Percentiles rank a stretch among this genome's conserved stretches.
Evolutionary conservation across 2,888 invertebrate species (phyloP).

Genomic region (Noctuana brunneofusca): DNA sequence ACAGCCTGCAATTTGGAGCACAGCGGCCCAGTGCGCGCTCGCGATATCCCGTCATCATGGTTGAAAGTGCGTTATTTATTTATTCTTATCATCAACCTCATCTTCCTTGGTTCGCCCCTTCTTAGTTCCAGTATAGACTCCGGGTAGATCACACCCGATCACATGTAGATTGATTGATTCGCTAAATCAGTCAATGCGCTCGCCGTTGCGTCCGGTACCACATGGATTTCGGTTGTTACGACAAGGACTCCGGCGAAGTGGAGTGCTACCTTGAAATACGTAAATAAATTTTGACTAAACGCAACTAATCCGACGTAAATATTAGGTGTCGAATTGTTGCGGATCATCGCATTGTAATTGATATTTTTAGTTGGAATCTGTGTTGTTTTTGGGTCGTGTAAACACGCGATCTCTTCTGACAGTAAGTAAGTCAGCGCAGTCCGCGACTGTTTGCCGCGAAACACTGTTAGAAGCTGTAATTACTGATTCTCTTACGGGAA

Average conservation of each 20-base stretch:
- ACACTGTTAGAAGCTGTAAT: constrained; percentile 59
- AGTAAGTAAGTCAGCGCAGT: constrained; percentile 74
- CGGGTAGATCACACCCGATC: constrained; percentile 68
- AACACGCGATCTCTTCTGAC: constrained; percentile 72
- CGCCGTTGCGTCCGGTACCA: constrained; percentile 53
- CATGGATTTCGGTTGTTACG: constrained; percentile 86
- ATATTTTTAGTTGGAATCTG: constrained; percentile 80
- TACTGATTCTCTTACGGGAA: constrained; percentile 44
- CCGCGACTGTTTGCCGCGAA: constrained; percentile 65
- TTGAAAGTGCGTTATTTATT: constrained; percentile 77
- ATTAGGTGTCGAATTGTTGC: constrained; percentile 65
- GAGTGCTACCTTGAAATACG: constrained; percentile 88
- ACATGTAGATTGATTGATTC: constrained; percentile 54
- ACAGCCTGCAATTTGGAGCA: constrained; percentile 69
- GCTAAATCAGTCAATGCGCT: constrained; percentile 57
- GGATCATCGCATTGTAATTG: constrained; percentile 76
- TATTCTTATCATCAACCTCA: constrained; percentile 68
- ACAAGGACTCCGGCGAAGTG: constrained; percentile 86
- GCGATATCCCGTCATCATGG: constrained; percentile 66
- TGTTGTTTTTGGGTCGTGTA: constrained; percentile 79
- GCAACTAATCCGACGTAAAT: constrained; percentile 58
- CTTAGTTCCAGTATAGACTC: constrained; percentile 74
- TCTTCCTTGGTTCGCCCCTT: constrained; percentile 63
- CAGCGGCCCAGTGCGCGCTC: constrained; percentile 62
- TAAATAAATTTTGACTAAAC: constrained; percentile 80